phyloP scores from a whole-genome alignment of 2,888 invertebrate species.

The Tetramorium bicarinatum region DNA sequence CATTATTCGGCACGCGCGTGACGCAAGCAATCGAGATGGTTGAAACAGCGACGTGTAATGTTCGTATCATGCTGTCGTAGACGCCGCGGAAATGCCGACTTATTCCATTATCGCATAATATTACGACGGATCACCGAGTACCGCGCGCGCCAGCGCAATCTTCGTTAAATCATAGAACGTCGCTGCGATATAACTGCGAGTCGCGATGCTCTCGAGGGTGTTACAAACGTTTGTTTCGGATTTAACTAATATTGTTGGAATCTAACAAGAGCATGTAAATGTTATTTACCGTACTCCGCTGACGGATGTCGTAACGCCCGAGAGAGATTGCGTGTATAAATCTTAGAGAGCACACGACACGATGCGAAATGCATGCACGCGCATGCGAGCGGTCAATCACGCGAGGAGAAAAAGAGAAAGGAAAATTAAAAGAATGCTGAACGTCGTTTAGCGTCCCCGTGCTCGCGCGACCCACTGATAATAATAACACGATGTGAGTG shows the following conservation, averaged over 20 bases:
- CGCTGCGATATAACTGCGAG: background rate
- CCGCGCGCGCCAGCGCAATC: slow-evolving; percentile 10
- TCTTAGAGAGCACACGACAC: background rate
- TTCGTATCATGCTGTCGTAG: slow-evolving; percentile 40
- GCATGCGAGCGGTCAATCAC: slow-evolving; percentile 25
- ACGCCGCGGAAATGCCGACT: slow-evolving; percentile 55
- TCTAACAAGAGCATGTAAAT: slow-evolving; percentile 2
- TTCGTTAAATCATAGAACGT: slow-evolving; percentile 30
- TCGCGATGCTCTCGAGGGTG: background rate
- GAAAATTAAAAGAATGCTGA: background rate
- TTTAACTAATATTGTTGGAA: slow-evolving; percentile 31
- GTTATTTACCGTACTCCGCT: slow-evolving; percentile 12
- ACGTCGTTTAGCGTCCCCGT: background rate
- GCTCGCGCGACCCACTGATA: background rate
- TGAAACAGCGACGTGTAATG: slow-evolving; percentile 47
- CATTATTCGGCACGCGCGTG: slow-evolving; percentile 28
- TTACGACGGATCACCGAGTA: slow-evolving; percentile 31
- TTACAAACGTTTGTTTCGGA: slow-evolving; percentile 42
- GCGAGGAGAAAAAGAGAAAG: background rate
- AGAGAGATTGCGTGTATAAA: slow-evolving; percentile 37
- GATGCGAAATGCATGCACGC: slow-evolving; percentile 2
- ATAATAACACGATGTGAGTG: background rate
- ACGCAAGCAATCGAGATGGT: slow-evolving; percentile 25
- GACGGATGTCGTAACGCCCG: slow-evolving; percentile 17
- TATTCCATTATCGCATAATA: slow-evolving; percentile 42